phyloP scores from a whole-genome alignment of 2,113 vertebrate species.

The Myrmecobius fasciatus region DNA sequence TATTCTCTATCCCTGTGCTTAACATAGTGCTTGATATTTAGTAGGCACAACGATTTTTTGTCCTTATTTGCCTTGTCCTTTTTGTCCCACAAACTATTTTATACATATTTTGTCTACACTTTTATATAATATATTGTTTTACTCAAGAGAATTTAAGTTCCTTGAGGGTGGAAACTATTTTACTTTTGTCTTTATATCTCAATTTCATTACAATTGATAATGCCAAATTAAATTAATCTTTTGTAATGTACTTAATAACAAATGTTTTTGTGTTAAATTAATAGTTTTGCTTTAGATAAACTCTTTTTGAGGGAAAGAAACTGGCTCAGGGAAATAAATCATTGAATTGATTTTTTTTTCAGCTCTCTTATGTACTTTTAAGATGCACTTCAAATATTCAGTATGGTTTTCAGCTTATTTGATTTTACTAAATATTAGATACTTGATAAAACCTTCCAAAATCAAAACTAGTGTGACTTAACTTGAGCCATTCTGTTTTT shows the following conservation, averaged over 20 bases:
- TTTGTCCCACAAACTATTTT: background rate
- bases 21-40: background rate
- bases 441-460: conserved; percentile 35
- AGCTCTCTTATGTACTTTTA: conserved; percentile 36
- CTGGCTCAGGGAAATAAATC: conserved; percentile 15
- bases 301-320: conserved; percentile 50
- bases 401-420: conserved; percentile 45
- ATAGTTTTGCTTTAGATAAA: conserved; percentile 49
- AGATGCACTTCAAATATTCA: conserved; percentile 45
- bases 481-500: conserved; percentile 12
- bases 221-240: background rate
- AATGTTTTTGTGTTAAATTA: conserved; percentile 42
- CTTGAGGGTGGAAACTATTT: background rate
- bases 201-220: background rate
- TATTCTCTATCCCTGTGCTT: background rate
- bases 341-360: background rate
- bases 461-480: background rate
- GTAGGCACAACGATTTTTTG: background rate
- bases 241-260: conserved; percentile 5
- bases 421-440: conserved; percentile 19
- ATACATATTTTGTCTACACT: background rate
- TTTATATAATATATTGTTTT: background rate
- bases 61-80: background rate
- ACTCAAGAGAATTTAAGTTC: background rate
- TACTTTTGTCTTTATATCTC: background rate